Base-by-base conservation (phyloP, 2,797 vertebrate species). In the Alcedo quadribrachys region DNA sequence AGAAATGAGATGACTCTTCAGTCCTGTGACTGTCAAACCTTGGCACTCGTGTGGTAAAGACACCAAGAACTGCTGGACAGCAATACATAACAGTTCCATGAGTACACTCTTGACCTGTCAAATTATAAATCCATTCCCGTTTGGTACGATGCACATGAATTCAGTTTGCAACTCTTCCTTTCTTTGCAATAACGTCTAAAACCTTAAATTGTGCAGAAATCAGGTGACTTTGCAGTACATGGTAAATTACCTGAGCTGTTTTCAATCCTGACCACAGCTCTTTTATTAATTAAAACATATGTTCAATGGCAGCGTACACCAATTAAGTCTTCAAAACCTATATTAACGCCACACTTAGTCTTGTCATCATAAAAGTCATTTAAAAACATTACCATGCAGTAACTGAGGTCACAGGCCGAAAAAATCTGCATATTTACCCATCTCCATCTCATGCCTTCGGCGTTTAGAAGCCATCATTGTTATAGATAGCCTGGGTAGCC, bases 301-400 rank as follows among this genome's bases (percentile, higher is more conserved):
- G 81, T 78, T 94, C 86, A 86, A 63, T 89, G 93, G 81, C 79
- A 94, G 58, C 19, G 22, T 78, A 65, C 71, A 77, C 69, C 46
- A 6, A 92, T 74, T 89, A 85, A 89, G 78, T 48, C 85, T 95
- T 95, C 82, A 83, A 93, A 95, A 75, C 84, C 77, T 76, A 50
- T 93, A 89, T 96, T 95, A 94, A 81, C 79, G 92, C 89, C 89
- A 87, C 88, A 90, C 92, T 94, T 92, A 83, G 93, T 87, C 92
- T 90, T 85, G 50, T 93, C 81, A 91, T 94, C 92, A 46, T 95
- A 95, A 96, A 97, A 96, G 74, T 92, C n/a, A 94, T 87, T 95
- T 96, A 84, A 83, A 96, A 88, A 81, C 89, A 87, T 94, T 95
- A 90, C 91, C 87, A 69, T 93, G 92, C 83, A 88, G 88, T 95